Conservation (phyloP, 2,888 invertebrate species). For the Drosophila dives region DNA sequence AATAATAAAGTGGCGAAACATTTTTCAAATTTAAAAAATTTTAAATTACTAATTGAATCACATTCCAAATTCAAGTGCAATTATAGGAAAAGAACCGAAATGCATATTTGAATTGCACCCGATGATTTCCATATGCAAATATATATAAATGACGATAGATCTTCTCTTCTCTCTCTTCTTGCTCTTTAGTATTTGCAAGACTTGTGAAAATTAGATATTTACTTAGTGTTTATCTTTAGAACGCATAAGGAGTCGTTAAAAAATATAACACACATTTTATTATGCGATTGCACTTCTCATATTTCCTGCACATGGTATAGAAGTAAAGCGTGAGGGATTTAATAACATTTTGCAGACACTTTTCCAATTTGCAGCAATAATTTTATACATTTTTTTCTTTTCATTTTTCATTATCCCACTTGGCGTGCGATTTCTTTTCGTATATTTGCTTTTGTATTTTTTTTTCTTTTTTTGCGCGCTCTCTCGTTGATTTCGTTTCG, state of each 20-base stretch:
- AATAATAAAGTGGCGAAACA: neutral
- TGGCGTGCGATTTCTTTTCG: constrained; percentile 48
- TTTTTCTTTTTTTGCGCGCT: constrained; percentile 44
- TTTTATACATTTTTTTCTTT: constrained; percentile 37
- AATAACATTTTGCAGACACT: constrained; percentile 1
- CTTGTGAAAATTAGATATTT: constrained; percentile 22
- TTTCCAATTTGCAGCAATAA: constrained; percentile 7
- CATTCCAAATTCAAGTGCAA: constrained; percentile 2
- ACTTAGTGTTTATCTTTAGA: constrained; percentile 31
- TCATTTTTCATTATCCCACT: constrained; percentile 48
- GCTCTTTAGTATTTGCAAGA: constrained; percentile 16
- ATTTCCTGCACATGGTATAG: neutral
- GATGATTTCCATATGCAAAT: constrained; percentile 30
- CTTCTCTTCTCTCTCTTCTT: constrained; percentile 7
- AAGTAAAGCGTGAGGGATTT: neutral
- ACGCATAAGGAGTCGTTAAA: constrained; percentile 7
- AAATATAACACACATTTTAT: constrained; percentile 13
- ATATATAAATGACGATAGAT: constrained; percentile 9
- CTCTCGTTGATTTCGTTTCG: constrained; percentile 54
- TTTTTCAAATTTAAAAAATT: neutral
- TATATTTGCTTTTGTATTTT: constrained; percentile 52
- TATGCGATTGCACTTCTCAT: neutral
- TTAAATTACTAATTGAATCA: neutral
- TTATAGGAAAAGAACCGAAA: constrained; percentile 8
- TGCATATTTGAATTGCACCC: constrained; percentile 9